Conservation (phyloP, 2,113 vertebrate genomes). For the Zonotrichia leucophrys region DNA sequence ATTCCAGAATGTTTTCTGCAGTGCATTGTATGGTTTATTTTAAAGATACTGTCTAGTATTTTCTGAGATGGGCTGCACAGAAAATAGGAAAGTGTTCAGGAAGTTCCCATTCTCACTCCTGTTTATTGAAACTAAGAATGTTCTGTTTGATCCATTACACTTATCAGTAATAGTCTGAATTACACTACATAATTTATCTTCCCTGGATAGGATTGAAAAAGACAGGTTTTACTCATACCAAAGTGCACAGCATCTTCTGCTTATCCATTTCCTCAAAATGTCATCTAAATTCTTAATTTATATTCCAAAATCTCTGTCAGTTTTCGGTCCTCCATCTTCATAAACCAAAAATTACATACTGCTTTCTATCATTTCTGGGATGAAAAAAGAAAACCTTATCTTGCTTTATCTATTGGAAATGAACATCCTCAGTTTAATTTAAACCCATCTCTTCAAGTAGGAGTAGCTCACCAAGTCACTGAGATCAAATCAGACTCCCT, state of each 20-base stretch:
- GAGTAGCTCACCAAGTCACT: neutral
- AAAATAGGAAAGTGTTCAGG: slow-evolving; percentile 11
- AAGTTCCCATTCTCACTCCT: slow-evolving; percentile 20
- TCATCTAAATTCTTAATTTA: slow-evolving; percentile 73
- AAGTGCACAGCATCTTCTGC: neutral
- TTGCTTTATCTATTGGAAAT: slow-evolving; percentile 58
- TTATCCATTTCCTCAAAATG: slow-evolving; percentile 70
- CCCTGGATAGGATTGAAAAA: slow-evolving; percentile 47
- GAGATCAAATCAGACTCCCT: slow-evolving; percentile 22
- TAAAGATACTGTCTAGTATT: slow-evolving; percentile 25
- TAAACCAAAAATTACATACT: slow-evolving; percentile 54
- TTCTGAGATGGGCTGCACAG: slow-evolving; percentile 40
- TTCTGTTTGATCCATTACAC: slow-evolving; percentile 57
- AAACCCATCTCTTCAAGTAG: slow-evolving; percentile 48
- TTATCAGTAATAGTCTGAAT: slow-evolving; percentile 72
- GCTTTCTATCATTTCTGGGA: slow-evolving; percentile 37
- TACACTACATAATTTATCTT: slow-evolving; percentile 48
- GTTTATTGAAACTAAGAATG: slow-evolving; percentile 56
- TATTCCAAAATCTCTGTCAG: slow-evolving; percentile 52
- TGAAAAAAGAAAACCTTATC: slow-evolving; percentile 45
- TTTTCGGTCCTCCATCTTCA: slow-evolving; percentile 47
- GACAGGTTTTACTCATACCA: slow-evolving; percentile 34
- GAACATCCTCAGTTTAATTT: slow-evolving; percentile 61
- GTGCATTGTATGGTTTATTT: neutral
- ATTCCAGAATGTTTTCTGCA: neutral